Evolutionary conservation across 1,140 invertebrate genomes (phyloP).

Genomic region (Caenorhabditis inopinata): DNA sequence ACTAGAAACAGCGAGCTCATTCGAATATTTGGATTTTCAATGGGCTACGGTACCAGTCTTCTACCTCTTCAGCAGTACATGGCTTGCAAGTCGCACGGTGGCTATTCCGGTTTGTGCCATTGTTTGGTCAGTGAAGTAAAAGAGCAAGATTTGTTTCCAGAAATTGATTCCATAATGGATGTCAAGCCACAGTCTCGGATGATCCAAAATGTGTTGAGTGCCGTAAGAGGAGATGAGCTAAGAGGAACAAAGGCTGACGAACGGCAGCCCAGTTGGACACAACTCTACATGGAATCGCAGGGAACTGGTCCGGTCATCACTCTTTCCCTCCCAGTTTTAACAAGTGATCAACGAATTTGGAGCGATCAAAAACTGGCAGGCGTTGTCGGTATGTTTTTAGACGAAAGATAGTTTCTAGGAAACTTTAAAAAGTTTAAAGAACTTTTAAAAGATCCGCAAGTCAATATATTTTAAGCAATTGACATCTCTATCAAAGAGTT

Average conservation of each 20-base stretch:
- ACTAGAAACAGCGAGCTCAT: slow-evolving; percentile 51
- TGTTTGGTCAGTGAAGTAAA: not conserved
- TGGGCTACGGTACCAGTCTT: slow-evolving; percentile 61
- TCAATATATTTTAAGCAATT: slow-evolving; percentile 49
- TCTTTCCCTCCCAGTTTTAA: slow-evolving; percentile 60
- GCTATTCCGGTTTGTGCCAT: slow-evolving; percentile 33
- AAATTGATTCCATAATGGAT: slow-evolving; percentile 60
- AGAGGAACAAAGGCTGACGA: slow-evolving; percentile 38
- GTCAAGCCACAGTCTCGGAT: slow-evolving; percentile 57
- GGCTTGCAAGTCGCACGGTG: slow-evolving; percentile 53
- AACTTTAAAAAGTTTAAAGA: too few relatives aligned
- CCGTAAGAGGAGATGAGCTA: slow-evolving; percentile 34
- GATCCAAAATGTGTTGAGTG: slow-evolving; percentile 50
- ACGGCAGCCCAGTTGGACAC: slow-evolving; percentile 43
- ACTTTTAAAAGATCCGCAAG: too few relatives aligned
- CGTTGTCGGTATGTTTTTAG: slow-evolving; percentile 52
- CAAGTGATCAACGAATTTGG: slow-evolving; percentile 19
- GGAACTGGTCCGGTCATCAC: slow-evolving; percentile 55
- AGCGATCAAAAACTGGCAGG: slow-evolving; percentile 46
- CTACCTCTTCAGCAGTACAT: slow-evolving; percentile 55
- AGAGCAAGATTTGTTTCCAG: not conserved
- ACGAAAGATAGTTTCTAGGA: too few relatives aligned
- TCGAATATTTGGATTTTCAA: slow-evolving; percentile 62
- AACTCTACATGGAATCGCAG: slow-evolving; percentile 64
- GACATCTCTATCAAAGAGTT: slow-evolving; percentile 28